Base-by-base conservation (phyloP, 2,888 invertebrate species). In the Podabrus alpinus region DNA sequence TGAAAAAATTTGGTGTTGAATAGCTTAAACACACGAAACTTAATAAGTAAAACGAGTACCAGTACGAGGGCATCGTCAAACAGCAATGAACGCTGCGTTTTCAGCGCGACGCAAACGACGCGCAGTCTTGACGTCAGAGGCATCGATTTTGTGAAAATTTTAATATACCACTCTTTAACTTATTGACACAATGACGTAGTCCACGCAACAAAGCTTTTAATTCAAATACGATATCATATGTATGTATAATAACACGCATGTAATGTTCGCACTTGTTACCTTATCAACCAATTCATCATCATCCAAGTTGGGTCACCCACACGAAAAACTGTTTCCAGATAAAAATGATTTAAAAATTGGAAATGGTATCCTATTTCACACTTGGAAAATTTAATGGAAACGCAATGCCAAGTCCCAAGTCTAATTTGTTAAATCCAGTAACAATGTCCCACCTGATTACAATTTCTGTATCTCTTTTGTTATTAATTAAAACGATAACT, bases 1-100 rank as follows among this genome's bases (percentile, higher is more conserved):
- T 98, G 90, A 97, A 97, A 83, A 99, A 93, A 86, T 96, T 93
- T n/a, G 80, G 73, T 62, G 79, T 83, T 68, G 82, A 82, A 71
- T 77, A 79, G 78, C 78, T 80, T 67, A 78, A 79, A 79, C 80
- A 79, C 71, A 80, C 77, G 78, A 82, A 79, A 81, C 79, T 79
- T 77, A 81, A 78, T 80, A 81, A 80, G 72, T 83, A 73, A 74
- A 82, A 79, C 72, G 84, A 80, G 85, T 85, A 84, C 86, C 83
- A 82, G 79, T 80, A 81, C 74, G 83, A 85, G 85, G 85, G 86
- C 87, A 87, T 87, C 85, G 84, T 86, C 83, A 79, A 76, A 79
- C 80, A 77, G 78, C 77, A 79, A 78, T 79, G 79, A 73, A 67
- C 75, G 79, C 71, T 76, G 59, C 16, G 69, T 62, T 16, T 66